Evolutionary conservation across 2,113 vertebrate species (phyloP), one percentile per base, ranked within the genome.

Genomic region (Neogobius melanostomus): DNA sequence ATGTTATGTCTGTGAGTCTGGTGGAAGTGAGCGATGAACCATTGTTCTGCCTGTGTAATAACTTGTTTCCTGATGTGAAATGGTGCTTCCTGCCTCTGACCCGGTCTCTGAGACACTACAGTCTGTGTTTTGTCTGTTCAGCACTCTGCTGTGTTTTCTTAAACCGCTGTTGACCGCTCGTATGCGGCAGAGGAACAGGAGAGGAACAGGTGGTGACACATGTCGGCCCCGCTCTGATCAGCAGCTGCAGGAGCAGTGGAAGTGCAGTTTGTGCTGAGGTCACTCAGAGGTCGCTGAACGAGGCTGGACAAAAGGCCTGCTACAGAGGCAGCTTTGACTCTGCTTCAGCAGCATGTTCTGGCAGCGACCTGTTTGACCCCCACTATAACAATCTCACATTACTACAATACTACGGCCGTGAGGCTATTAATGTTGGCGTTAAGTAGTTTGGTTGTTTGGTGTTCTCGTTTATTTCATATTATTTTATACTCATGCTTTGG

Each of bases 261-360:
- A 90, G 81, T 84, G 80, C 83, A 87, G 88, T 89, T 89, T 88
- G 70, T 71, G 82, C 76, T 65, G 8, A 2, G 88, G 88, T 90
- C 89, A 91, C 21, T 42, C 42, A 14, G 64, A 81, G 91, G 89
- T 91, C 88, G 76, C 66, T 61, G 62, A 83, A 83, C 71, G 83
- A 63, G 69, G 78, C 69, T 36, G 77, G 79, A 84, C 81, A 87
- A 89, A 89, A 85, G 87, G 82, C 42, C 67, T 71, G 48, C 44
- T 69, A 52, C 61, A 72, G 48, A 73, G 64, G 45, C 45, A 42
- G 47, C 66, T 67, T 69, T 63, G 57, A 61, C 15, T 56, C 7
- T 15, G 10, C 47, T 14, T 50, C 48, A n/a, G 52, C 62, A 51
- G 11, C 52, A 42, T 11, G 44, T 72, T 44, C 70, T 52, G 73